Base-by-base conservation (phyloP, 2,797 vertebrate genomes). In the Mareca penelope region DNA sequence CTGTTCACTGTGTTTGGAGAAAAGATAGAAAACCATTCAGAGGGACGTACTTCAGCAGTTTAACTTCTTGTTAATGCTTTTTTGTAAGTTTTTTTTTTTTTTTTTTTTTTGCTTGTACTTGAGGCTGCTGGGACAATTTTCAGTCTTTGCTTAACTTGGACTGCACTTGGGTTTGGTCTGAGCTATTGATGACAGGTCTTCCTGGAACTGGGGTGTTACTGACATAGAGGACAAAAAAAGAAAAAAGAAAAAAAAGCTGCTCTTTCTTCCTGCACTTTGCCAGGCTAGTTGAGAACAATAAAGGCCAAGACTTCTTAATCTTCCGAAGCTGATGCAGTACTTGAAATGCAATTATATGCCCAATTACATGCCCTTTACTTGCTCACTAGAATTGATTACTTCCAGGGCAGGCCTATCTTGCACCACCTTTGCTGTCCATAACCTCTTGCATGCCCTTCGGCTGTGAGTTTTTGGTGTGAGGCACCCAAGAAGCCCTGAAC, bases 211-310 rank as follows among this genome's bases (percentile, higher is more conserved):
- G 12, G 24, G 26, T 76, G 48, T 64, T 68, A 15, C 1, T 7
- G 64, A 22, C 19, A 10, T 0, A 5, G 26, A 3, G 40, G 24
- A 3, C 17, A 1, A 0, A 10, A 28, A 88, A 73, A 31, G 33
- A 59, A 37, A 29, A 18, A 29, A 9, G 42, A 24, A 59, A 89
- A 10, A 57, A 28, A 59, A 89, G 21, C 28, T 75, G 48, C 16
- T 70, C 5, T 4, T 29, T 81, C 13, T 61, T 85, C 24, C n/a
- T 44, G 16, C 4, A 26, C 24, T 37, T 11, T 65, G 18, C 50
- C 14, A 35, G 39, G 33, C 48, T 29, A 12, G 14, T n/a, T 65
- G 60, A 39, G 24, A 44, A 7, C n/a, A 33, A 40, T 55, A 22
- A 42, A 42, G 23, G 52, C 31, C 39, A 65, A 65, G 18, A 23